These are phyloP conservation scores for Siphamia tubifer DNA, from an alignment of 2,113 vertebrate species.

Conservation along the genomic window DNA sequence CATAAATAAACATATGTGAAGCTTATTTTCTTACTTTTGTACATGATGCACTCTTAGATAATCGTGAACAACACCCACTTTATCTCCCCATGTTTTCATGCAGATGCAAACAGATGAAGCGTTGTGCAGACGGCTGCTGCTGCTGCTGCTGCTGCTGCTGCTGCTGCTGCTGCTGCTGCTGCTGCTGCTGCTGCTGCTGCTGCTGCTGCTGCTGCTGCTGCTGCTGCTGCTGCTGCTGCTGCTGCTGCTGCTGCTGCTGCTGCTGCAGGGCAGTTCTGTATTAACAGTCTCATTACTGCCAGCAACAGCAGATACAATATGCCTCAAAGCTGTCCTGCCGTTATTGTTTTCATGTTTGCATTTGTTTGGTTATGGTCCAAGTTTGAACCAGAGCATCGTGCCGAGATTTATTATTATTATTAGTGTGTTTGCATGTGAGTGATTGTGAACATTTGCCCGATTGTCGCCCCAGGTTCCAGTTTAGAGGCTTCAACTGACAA, in stretches of 20 bases:
- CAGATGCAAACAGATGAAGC: slow-evolving; percentile 6
- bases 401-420: background rate
- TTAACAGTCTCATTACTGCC: slow-evolving; percentile 30
- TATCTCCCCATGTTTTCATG: background rate
- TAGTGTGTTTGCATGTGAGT: background rate
- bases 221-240: too few relatives aligned
- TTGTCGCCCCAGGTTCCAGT: background rate
- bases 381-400: background rate
- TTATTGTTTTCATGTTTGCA: background rate
- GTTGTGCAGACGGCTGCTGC: too few relatives aligned
- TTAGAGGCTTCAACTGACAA: background rate
- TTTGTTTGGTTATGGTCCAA: background rate
- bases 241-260: too few relatives aligned
- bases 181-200: too few relatives aligned
- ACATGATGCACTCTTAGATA: background rate
- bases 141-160: too few relatives aligned
- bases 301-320: background rate
- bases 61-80: background rate
- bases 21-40: background rate
- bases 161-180: too few relatives aligned
- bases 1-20: background rate
- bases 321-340: background rate
- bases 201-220: too few relatives aligned
- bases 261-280: slow-evolving; percentile 4
- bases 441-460: background rate